Evolutionary conservation across 30 jellyfish, hydroid and myxozoan genomes (phyloP).

Genomic region (Aurelia sp.): DNA sequence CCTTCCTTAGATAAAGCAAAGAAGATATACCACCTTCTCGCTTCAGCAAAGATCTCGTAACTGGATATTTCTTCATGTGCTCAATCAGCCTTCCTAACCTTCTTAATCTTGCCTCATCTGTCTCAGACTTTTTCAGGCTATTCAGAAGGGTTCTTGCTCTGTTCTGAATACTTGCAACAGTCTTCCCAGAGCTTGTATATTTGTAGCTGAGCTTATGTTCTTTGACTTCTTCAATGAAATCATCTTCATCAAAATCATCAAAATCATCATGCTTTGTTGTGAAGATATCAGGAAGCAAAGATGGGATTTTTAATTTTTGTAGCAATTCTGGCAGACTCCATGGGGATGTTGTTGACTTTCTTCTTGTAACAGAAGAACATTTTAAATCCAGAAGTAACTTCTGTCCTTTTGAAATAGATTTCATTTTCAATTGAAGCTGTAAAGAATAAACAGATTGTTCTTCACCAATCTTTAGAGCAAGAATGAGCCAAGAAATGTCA

Average conservation of each 20-base stretch:
- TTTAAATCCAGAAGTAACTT: not conserved
- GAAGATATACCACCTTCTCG: slow-evolving; percentile 65
- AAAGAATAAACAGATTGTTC: too few species aligned
- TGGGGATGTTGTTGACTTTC: slow-evolving; percentile 5
- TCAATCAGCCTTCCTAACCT: slow-evolving; percentile 31
- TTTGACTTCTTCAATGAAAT: not conserved
- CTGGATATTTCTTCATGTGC: slow-evolving; percentile 69
- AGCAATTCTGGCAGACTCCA: slow-evolving; percentile 21
- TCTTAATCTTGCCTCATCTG: slow-evolving; percentile 23
- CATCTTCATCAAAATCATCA: not conserved
- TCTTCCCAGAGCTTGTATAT: slow-evolving; percentile 40
- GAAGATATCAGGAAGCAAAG: not conserved
- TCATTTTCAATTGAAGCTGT: not conserved
- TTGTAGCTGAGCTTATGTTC: not conserved
- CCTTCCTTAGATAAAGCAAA: slow-evolving; percentile 41
- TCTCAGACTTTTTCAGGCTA: slow-evolving; percentile 15
- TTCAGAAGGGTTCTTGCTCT: slow-evolving; percentile 53
- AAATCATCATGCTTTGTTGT: not conserved
- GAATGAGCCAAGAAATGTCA: too few species aligned
- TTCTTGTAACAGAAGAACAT: not conserved
- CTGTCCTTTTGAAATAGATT: not conserved
- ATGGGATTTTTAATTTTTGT: slow-evolving; percentile 6
- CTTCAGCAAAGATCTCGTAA: slow-evolving; percentile 48
- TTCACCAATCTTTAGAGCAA: too few species aligned
- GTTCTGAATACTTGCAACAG: slow-evolving; percentile 79